phyloP scores from a whole-genome alignment of 2,888 invertebrate genomes.

The Xylota sylvarum region DNA sequence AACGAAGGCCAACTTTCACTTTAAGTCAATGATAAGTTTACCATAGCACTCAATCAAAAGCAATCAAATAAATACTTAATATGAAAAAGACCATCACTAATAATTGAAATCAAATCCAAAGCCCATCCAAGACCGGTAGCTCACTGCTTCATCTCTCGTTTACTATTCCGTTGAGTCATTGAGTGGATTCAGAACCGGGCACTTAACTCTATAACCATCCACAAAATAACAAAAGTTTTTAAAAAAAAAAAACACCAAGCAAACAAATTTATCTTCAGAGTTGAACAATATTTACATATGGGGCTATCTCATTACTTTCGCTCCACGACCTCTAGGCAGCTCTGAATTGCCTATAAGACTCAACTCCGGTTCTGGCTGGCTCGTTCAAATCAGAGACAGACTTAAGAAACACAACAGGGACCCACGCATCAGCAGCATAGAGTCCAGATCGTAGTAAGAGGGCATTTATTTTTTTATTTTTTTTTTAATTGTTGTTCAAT shows the following conservation, averaged over 20 bases:
- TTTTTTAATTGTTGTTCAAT: constrained; percentile 45
- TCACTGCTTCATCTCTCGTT: constrained; percentile 34
- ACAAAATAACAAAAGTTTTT: neutral
- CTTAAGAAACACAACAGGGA: constrained; percentile 11
- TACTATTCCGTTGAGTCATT: constrained; percentile 42
- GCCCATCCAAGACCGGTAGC: constrained; percentile 66
- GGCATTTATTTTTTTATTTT: no score
- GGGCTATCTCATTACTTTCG: constrained; percentile 50
- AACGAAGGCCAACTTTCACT: constrained; percentile 57
- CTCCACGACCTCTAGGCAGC: constrained; percentile 22
- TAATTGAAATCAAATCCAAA: constrained; percentile 28
- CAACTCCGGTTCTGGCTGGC: neutral
- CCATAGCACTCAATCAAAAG: constrained; percentile 38
- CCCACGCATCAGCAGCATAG: constrained; percentile 47
- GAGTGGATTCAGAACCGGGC: constrained; percentile 52
- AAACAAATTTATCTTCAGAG: constrained; percentile 50
- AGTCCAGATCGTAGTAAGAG: constrained; percentile 36
- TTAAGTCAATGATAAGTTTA: constrained; percentile 21
- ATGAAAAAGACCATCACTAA: constrained; percentile 36
- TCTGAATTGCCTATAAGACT: neutral
- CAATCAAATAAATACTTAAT: no score
- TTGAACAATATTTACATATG: constrained; percentile 57
- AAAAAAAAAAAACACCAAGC: constrained; percentile 4
- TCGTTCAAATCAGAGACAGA: constrained; percentile 10
- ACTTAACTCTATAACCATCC: constrained; percentile 40